phyloP scores from a whole-genome alignment of 2,888 invertebrate species.

The Falcaria lacertinaria region DNA sequence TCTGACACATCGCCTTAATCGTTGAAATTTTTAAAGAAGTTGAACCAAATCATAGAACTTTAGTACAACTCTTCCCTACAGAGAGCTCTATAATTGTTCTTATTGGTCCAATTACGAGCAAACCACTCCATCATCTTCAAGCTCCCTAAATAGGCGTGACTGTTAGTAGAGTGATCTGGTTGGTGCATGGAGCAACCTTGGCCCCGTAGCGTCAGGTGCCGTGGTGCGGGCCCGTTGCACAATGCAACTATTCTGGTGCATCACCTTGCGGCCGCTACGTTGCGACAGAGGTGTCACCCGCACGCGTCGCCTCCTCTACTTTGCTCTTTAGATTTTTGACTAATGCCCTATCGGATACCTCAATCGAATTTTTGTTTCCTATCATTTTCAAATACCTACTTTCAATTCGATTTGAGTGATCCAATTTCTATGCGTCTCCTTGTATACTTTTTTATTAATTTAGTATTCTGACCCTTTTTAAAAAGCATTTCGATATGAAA shows the following conservation, averaged over 20 bases:
- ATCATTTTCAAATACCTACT: too few species aligned
- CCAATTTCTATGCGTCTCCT: too few species aligned
- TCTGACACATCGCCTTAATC: too few species aligned
- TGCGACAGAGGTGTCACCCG: slow-evolving; percentile 11
- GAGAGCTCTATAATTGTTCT: too few species aligned
- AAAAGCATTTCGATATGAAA: too few species aligned
- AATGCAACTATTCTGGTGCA: slow-evolving; percentile 56
- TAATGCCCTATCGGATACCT: background rate
- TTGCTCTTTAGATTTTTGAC: background rate
- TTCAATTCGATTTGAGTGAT: too few species aligned
- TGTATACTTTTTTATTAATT: too few species aligned
- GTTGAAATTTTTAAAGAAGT: too few species aligned
- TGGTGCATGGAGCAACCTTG: slow-evolving; percentile 39
- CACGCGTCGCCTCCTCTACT: background rate
- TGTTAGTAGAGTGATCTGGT: slow-evolving; percentile 20
- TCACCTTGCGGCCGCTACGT: slow-evolving; percentile 35
- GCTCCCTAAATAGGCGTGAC: background rate
- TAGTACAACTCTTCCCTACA: too few species aligned
- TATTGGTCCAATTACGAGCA: background rate
- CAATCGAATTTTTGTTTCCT: background rate
- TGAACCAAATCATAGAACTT: too few species aligned
- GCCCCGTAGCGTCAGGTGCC: slow-evolving; percentile 37
- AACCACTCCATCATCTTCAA: background rate
- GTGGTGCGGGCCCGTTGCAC: slow-evolving; percentile 39
- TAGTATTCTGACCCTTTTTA: too few species aligned